phyloP scores from a whole-genome alignment of 2,113 vertebrate species.

The Nesoenas mayeri region DNA sequence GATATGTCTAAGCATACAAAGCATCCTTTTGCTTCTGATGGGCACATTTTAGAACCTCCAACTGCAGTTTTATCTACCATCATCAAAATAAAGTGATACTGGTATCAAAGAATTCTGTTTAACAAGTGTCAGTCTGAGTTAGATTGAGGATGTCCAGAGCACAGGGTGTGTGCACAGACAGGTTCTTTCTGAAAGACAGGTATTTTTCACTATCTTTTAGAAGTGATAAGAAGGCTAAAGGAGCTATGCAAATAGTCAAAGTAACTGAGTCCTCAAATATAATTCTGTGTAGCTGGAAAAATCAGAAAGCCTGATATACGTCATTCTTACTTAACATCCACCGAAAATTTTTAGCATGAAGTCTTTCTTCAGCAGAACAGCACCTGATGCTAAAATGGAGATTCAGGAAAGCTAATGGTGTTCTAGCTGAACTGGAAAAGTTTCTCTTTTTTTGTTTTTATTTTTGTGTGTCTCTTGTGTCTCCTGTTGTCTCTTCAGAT shows the following conservation, averaged over 20 bases:
- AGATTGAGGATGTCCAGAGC: neutral
- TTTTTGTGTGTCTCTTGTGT: neutral
- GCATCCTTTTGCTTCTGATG: neutral
- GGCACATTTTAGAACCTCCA: neutral
- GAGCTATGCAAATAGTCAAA: neutral
- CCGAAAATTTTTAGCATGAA: neutral
- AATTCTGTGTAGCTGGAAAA: neutral
- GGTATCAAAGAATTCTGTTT: neutral
- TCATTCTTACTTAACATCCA: neutral
- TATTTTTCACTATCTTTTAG: neutral
- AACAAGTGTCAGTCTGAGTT: neutral
- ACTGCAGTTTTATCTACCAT: neutral
- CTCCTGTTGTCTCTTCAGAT: too few species aligned
- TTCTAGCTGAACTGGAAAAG: neutral
- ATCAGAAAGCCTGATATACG: neutral
- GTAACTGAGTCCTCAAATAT: neutral
- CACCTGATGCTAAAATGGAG: neutral
- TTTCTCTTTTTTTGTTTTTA: neutral
- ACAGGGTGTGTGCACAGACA: neutral
- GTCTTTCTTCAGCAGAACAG: neutral
- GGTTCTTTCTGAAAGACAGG: neutral
- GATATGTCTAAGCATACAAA: neutral
- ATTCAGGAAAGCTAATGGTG: neutral
- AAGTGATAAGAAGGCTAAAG: neutral
- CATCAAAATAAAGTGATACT: neutral